These are phyloP conservation scores for Zonotrichia albicollis DNA, from an alignment of 2,797 vertebrate species.

Conservation along the genomic window DNA sequence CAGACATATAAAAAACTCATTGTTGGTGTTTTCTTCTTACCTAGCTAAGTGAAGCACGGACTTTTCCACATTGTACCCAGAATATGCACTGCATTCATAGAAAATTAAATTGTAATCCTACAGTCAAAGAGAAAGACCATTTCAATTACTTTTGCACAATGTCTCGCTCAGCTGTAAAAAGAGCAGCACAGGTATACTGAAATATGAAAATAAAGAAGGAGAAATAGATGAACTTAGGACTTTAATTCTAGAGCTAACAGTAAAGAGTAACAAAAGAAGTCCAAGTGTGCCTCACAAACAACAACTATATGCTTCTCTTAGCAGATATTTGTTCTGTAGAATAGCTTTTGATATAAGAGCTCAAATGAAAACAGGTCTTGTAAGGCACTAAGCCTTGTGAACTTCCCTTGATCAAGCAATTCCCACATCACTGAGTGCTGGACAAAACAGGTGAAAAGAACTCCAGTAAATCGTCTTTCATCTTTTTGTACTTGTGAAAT, in stretches of 20 bases:
- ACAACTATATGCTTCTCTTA: background rate
- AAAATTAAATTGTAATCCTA: slow-evolving; percentile 87
- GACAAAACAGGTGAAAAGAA: background rate
- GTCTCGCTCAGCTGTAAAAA: background rate
- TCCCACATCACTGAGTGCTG: background rate
- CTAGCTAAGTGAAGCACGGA: slow-evolving; percentile 88
- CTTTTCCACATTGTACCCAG: slow-evolving; percentile 83
- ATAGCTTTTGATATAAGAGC: background rate
- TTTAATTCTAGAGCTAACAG: background rate
- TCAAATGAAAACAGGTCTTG: background rate
- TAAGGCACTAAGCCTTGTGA: background rate
- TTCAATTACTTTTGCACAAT: background rate
- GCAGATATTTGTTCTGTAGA: background rate
- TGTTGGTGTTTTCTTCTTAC: slow-evolving; percentile 68
- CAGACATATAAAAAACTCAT: background rate
- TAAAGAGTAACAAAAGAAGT: background rate
- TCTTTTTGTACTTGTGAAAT: background rate
- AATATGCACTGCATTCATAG: slow-evolving; percentile 91
- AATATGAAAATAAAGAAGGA: background rate
- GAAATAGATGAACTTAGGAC: background rate
- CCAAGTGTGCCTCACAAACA: background rate
- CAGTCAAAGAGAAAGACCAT: background rate
- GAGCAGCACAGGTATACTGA: background rate
- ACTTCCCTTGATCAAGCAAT: background rate
- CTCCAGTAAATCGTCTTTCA: background rate